These are phyloP conservation scores for Pterocles gutturalis DNA, from an alignment of 2,113 vertebrate species.

Conservation along the genomic window DNA sequence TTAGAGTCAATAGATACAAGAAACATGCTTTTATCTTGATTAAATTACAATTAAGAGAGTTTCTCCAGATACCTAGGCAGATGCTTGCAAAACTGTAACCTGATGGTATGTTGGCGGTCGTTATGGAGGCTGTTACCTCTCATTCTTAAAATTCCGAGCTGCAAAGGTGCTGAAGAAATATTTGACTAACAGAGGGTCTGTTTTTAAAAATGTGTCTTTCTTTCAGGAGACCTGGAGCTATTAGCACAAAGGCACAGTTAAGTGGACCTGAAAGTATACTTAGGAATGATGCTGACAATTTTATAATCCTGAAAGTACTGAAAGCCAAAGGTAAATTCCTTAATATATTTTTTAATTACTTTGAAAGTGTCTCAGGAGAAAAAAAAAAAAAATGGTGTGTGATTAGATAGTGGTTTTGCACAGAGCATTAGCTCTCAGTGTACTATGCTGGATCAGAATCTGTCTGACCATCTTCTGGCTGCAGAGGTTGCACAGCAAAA, in stretches of 20 bases:
- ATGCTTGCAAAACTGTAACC: background rate
- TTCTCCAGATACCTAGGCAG: background rate
- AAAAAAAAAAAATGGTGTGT: too few relatives aligned
- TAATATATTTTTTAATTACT: background rate
- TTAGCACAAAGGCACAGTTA: background rate
- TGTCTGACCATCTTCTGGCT: background rate
- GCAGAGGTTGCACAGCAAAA: background rate
- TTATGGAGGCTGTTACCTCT: background rate
- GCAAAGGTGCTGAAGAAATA: background rate
- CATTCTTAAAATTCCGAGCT: background rate
- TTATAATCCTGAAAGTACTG: background rate
- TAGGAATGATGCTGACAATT: background rate
- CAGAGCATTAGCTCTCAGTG: background rate
- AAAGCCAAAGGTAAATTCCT: background rate
- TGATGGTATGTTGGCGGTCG: background rate
- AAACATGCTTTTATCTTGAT: background rate
- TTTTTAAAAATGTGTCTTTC: background rate
- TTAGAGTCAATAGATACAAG: background rate
- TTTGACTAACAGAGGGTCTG: background rate
- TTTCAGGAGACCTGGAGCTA: background rate
- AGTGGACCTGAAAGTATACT: background rate
- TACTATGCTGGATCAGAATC: background rate
- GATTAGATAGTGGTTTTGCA: background rate
- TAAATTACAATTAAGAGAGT: background rate
- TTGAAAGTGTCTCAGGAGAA: too few relatives aligned